Evolutionary conservation across 2,888 invertebrate species (phyloP), one percentile per base, ranked within the genome.

Genomic region (Heliconius charithonia): DNA sequence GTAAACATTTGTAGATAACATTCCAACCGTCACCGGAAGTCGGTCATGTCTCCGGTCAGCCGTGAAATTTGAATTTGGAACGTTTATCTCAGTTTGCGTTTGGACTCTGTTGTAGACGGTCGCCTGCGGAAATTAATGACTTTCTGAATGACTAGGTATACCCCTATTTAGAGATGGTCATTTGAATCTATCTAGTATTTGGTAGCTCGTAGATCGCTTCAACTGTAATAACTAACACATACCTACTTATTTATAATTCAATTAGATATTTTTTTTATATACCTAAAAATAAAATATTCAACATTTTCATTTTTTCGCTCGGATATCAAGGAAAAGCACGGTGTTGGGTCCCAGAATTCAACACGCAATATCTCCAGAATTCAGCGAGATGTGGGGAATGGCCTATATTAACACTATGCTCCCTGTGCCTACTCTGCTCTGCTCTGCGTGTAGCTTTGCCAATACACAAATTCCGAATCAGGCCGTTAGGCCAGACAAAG

Each of bases 51-150:
- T 93, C 93, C 93, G 93, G 93, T 93, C 92, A 93, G 86, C 87
- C 88, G 92, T 89, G 91, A 91, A 92, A 94, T 94, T 93, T 93
- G 92, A 92, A 94, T 93, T 92, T 90, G 88, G 91, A 92, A 91
- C 89, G 86, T 91, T 87, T 92, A 93, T 86, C 90, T 87, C 90
- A 93, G 84, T 93, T 88, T 86, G 85, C 81, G 83, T 83, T 84
- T 85, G 88, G 89, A 90, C 90, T 89, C 90, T 90, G 92, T 91
- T 88, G 87, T 22, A 85, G 80, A 81, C 86, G 89, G 89, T 88
- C 90, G 89, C 88, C 75, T 73, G 59, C 88, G 91, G 91, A 92
- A 90, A 92, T 91, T 90, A 87, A 87, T 86, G 76, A 78, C 74
- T 80, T 79, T 79, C 80, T 75, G 75, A 66, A 77, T 56, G 75